Conservation (phyloP, 2,888 invertebrate species). For the Troides aeacus region DNA sequence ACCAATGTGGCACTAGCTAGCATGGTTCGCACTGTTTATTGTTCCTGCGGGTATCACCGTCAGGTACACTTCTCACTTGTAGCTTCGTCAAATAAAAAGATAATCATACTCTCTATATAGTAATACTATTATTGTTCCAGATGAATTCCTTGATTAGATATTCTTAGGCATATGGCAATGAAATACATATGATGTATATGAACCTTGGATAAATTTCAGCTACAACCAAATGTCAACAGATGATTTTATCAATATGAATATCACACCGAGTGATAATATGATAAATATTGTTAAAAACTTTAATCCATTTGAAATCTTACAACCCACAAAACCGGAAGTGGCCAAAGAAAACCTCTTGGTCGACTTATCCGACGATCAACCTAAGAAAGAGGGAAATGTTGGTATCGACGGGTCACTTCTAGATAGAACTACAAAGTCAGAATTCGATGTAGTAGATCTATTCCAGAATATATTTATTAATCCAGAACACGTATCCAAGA, state of each 20-base stretch:
- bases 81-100: too few species aligned
- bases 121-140: too few species aligned
- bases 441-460: slow-evolving; percentile 33
- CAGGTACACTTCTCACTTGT: too few species aligned
- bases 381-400: slow-evolving; percentile 2
- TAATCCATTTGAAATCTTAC: slow-evolving; percentile 29
- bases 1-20: too few species aligned
- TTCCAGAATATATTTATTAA: slow-evolving; percentile 36
- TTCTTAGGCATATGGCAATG: too few species aligned
- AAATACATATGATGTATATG: too few species aligned
- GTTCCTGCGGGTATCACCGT: too few species aligned
- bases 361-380: slow-evolving; percentile 19
- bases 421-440: slow-evolving; percentile 29
- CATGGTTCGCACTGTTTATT: too few species aligned
- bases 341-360: slow-evolving; percentile 25
- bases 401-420: slow-evolving; percentile 29
- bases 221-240: not conserved
- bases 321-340: slow-evolving; percentile 28
- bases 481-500: slow-evolving; percentile 32
- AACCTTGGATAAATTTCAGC: too few species aligned
- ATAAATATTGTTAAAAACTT: slow-evolving; percentile 24
- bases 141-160: too few species aligned
- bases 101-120: too few species aligned
- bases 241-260: not conserved
- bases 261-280: slow-evolving; percentile 1